These are phyloP conservation scores for Coelopa pilipes DNA, from an alignment of 2,888 invertebrate species.

Conservation along the genomic window DNA sequence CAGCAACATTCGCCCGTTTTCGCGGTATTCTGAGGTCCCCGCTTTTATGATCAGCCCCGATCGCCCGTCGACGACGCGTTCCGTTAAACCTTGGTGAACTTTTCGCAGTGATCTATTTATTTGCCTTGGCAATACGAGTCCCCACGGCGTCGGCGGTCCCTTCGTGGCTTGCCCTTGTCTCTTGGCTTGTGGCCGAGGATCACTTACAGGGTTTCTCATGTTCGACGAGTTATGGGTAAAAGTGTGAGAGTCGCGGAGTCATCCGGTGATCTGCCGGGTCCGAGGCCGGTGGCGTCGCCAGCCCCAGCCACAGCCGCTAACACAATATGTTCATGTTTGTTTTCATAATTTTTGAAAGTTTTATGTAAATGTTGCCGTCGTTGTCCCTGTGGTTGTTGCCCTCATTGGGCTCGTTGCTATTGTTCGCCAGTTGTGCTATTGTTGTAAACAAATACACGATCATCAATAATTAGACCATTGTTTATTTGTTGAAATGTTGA, in stretches of 20 bases:
- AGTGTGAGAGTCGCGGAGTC: neutral
- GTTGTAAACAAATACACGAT: slow-evolving; percentile 19
- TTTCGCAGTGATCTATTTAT: slow-evolving; percentile 30
- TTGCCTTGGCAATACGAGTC: slow-evolving; percentile 36
- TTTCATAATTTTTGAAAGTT: slow-evolving; percentile 18
- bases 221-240: slow-evolving; percentile 37
- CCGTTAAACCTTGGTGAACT: neutral
- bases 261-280: slow-evolving; percentile 6
- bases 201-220: slow-evolving; percentile 32
- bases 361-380: slow-evolving; percentile 17
- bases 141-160: slow-evolving; percentile 7
- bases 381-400: neutral
- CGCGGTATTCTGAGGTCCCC: no score
- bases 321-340: slow-evolving; percentile 27
- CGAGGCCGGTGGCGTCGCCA: neutral
- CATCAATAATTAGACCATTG: neutral
- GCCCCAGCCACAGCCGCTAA: slow-evolving; percentile 1
- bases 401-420: slow-evolving; percentile 5
- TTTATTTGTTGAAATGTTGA: slow-evolving; percentile 33
- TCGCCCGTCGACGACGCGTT: no score
- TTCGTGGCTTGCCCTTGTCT: slow-evolving; percentile 17
- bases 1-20: no score
- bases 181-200: slow-evolving; percentile 21
- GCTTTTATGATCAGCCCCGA: neutral
- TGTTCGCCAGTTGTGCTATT: slow-evolving; percentile 18